A percentile compares a stretch with the other conserved stretches of the same genome.
phyloP scores from a whole-genome alignment of 2,797 vertebrate species.

The Melanotaenia parkinsoni region DNA sequence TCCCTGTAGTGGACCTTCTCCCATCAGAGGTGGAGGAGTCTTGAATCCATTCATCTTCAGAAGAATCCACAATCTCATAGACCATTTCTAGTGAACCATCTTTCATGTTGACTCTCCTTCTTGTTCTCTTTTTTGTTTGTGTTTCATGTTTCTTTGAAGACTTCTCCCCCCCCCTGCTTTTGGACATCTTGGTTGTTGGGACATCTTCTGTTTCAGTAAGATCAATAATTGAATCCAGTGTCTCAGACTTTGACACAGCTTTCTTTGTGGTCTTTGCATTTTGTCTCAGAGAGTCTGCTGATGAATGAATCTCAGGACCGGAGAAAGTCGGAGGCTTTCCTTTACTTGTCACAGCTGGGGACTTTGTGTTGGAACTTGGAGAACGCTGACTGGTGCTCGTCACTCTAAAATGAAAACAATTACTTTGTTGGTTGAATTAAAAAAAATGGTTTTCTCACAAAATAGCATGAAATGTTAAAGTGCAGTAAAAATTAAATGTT shows the following conservation, averaged over 20 bases:
- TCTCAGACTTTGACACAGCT: too few relatives aligned
- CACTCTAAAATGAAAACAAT: too few relatives aligned
- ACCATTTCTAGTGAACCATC: conserved; percentile 25
- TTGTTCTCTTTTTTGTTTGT: conserved; percentile 1
- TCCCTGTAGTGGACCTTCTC: conserved; percentile 36
- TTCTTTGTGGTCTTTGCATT: too few relatives aligned
- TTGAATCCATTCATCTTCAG: conserved; percentile 24
- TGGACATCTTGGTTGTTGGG: neutral
- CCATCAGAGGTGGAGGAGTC: neutral
- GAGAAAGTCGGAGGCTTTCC: neutral
- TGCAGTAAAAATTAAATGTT: too few relatives aligned
- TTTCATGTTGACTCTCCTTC: conserved; percentile 3
- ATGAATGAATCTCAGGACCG: too few relatives aligned
- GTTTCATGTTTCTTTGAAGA: conserved; percentile 27
- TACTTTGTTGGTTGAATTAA: too few relatives aligned
- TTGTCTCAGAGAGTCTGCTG: too few relatives aligned
- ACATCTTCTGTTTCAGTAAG: too few relatives aligned
- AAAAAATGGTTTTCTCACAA: too few relatives aligned
- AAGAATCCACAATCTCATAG: conserved; percentile 39
- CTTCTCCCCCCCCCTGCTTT: conserved; percentile 21
- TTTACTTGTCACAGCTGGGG: neutral
- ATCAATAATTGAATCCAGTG: too few relatives aligned
- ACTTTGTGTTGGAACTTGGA: neutral
- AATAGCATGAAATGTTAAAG: too few relatives aligned
- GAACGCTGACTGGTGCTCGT: too few relatives aligned